Conservation (phyloP, 30 jellyfish, hydroid and myxozoan species). For the Hydractinia echinata region DNA sequence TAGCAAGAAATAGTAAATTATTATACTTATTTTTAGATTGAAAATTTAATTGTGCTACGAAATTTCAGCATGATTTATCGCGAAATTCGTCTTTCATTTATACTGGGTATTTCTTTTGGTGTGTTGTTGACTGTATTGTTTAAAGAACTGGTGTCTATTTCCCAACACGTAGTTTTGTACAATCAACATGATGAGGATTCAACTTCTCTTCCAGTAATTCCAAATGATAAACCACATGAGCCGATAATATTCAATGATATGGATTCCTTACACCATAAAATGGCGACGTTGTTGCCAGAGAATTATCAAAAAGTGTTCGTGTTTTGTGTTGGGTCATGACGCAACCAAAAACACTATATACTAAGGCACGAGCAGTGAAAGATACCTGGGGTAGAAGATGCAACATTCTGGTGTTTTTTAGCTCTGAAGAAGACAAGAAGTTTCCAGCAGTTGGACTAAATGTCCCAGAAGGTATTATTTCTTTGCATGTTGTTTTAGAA, state of each 20-base stretch:
- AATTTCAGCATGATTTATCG: background rate
- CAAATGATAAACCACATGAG: background rate
- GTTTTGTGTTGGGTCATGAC: slow-evolving; percentile 92
- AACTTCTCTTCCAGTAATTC: background rate
- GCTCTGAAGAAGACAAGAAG: slow-evolving; percentile 70
- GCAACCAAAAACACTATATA: slow-evolving; percentile 48
- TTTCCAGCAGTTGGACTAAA: slow-evolving; percentile 83
- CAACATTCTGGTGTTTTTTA: slow-evolving; percentile 69
- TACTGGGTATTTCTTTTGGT: slow-evolving; percentile 24
- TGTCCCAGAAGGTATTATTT: slow-evolving; percentile 81
- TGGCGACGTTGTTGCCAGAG: slow-evolving; percentile 53
- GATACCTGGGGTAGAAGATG: slow-evolving; percentile 96
- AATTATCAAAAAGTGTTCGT: slow-evolving; percentile 57
- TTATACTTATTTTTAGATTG: too few species aligned
- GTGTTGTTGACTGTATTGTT: background rate
- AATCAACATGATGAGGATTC: background rate
- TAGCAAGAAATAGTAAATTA: too few species aligned
- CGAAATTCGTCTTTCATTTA: slow-evolving; percentile 11
- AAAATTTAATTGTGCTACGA: background rate
- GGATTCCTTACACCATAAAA: slow-evolving; percentile 1
- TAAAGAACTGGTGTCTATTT: background rate
- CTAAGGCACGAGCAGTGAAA: slow-evolving; percentile 83
- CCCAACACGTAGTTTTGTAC: background rate
- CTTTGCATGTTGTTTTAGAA: background rate
- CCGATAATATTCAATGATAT: slow-evolving; percentile 35